Base-by-base conservation (phyloP, 2,113 vertebrate species). In the Corythaeola cristata region DNA sequence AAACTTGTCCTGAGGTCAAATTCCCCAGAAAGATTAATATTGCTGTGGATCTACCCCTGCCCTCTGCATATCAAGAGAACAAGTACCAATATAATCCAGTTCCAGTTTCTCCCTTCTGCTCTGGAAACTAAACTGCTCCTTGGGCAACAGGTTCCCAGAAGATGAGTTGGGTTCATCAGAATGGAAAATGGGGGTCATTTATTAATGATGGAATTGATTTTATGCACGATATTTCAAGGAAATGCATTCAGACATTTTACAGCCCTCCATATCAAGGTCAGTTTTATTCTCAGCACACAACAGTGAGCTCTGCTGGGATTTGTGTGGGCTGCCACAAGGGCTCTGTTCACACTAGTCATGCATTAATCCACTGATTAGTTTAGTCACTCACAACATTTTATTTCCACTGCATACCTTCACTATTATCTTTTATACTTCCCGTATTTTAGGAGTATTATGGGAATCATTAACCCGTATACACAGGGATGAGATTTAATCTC, bases 361-460 rank as follows among this genome's bases (percentile, higher is more conserved):
- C 71, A 93, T 93, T 95, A 93, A 94, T 77, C 55, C 67, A 56
- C 63, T 69, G 90, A 83, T 96, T 71, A 93, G 63, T 83, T 93
- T 69, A 95, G 91, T 85, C 88, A 67, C 28, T 91, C 74, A 68
- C 64, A 71, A 32, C 39, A 47, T 85, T 88, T 69, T 86, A 88
- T 93, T 96, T 96, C 67, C 44, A 83, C 72, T 80, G 71, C 58
- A 66, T 69, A 66, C 55, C 75, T 90, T 66, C 2, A 3, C 78
- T 93, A 74, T 86, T 89, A 74, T 81, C 84, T 82, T 78, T 94
- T 78, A 75, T 90, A 37, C 44, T 93, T 93, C 39, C 77, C 92
- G 28, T 55, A 93, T 95, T 94, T 76, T 49, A 87, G 63, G 24
- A 78, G 39, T 89, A 84, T 81, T 90, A 78, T 49, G 35, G 26